Base-by-base conservation (phyloP, 2,113 vertebrate species). In the Gavia stellata region DNA sequence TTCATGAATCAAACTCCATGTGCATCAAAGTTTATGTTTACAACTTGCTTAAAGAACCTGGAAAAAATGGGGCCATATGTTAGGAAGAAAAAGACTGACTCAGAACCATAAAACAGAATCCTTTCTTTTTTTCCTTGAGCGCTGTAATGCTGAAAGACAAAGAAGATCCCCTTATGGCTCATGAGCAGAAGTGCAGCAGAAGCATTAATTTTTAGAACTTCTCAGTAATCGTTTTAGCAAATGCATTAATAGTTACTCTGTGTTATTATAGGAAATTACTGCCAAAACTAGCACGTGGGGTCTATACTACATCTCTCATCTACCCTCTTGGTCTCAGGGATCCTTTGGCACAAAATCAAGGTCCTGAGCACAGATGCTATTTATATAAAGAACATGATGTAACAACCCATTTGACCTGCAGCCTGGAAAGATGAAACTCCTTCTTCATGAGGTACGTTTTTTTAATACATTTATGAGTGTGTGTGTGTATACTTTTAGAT, bases 31-130 rank as follows among this genome's bases (percentile, higher is more conserved):
- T 92, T 97, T 92, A 95, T 83, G 95, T 93, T 84, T 94, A 75
- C 59, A 92, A 87, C 80, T 82, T 79, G 92, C 77, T 88, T 95
- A 96, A 97, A 97, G 89, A 96, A 91, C 44, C 71, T 68, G 92
- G 56, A 66, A 96, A 80, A 96, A 95, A 94, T 52, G 72, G 47
- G 89, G 77, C 95, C 95, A 94, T 94, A 96, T 97, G 97, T 96
- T 97, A 92, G 84, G 52, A 87, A 90, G 94, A 82, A 95, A 95
- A 81, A 81, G 86, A 96, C 87, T 92, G 94, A 97, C 86, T 96
- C 81, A 92, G 92, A 94, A 59, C 65, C 68, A 53, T 95, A 95
- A 97, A 96, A 17, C 59, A 92, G 84, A 86, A 73, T 85, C 74
- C 26, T 55, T 68, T 88, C 66, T 49, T 74, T 86, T 86, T 94